Evolutionary conservation across 2,888 invertebrate species (phyloP).

Genomic region (Seira sanloemensis): DNA sequence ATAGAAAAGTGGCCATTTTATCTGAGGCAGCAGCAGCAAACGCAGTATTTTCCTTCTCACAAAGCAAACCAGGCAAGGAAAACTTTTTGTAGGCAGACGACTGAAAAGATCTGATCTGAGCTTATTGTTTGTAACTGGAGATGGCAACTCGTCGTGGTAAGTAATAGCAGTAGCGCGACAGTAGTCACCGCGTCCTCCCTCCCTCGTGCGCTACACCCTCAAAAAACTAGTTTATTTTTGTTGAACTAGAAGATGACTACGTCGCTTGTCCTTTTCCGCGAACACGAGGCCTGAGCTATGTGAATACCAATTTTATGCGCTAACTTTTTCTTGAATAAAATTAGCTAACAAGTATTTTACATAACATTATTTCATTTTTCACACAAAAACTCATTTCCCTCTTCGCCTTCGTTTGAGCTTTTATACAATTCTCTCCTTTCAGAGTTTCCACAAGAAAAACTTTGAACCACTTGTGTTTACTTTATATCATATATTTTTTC

Average conservation of each 20-base stretch:
- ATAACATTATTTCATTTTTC: conserved; percentile 60
- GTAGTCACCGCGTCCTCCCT: conserved; percentile 23
- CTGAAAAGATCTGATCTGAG: conserved; percentile 25
- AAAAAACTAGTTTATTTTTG: conserved; percentile 25
- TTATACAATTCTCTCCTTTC: too few relatives aligned
- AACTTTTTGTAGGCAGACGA: background rate
- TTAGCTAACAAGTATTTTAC: conserved; percentile 56
- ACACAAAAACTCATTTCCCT: conserved; percentile 54
- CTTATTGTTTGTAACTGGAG: conserved; percentile 34
- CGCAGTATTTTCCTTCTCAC: background rate
- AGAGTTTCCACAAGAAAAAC: conserved; percentile 26
- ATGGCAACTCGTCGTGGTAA: background rate
- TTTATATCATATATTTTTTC: conserved; percentile 26
- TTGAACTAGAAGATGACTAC: conserved; percentile 19
- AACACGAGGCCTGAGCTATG: conserved; percentile 31
- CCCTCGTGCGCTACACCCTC: too few relatives aligned
- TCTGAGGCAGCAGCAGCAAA: background rate
- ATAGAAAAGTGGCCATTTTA: background rate
- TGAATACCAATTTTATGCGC: conserved; percentile 57
- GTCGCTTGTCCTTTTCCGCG: conserved; percentile 32
- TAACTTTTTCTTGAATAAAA: conserved; percentile 54
- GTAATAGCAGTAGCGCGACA: conserved; percentile 9
- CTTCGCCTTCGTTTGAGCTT: too few relatives aligned
- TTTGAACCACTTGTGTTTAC: conserved; percentile 31
- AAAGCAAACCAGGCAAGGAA: too few relatives aligned